Evolutionary conservation across 2,888 invertebrate species (phyloP), one percentile per base, ranked within the genome.

Genomic region (Drosophila yooni): DNA sequence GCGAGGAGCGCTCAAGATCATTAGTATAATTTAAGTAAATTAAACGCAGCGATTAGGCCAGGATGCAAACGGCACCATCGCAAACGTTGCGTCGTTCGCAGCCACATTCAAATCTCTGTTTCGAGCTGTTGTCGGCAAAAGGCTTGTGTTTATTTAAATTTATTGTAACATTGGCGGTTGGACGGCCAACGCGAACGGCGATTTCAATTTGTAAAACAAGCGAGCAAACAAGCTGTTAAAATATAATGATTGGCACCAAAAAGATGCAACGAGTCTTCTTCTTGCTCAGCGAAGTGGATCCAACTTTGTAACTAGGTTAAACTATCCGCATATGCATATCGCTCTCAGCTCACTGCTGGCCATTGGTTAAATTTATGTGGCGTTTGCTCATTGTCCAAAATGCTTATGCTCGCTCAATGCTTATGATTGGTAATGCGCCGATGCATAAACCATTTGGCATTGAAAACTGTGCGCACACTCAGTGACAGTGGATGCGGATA

Each of bases 21-120:
- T 91, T 91, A 91, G 89, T 89, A 91, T 91, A 91, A 91, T 91
- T 91, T 91, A 90, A 91, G 91, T 91, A 90, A 91, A 91, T 91
- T 91, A 91, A 91, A 91, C 90, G 91, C 84, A 84, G 81, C 90
- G 91, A 91, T 91, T 91, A 91, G 91, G 83, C 82, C 76, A 81
- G 86, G 88, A 88, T 88, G 82, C 83, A 81, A 78, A 83, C 79
- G 79, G 84, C 79, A 82, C 66, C 65, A 67, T 67, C 38, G 61
- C 68, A 66, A 57, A 43, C 57, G 43, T 31, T 29, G 57, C 70
- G 61, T 62, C 62, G 58, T 38, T 54, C 74, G 79, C 60, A 80
- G 48, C 29, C 65, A 53, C 59, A 62, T 18, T 36, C 76, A 72
- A 65, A 62, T 33, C 51, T 33, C 33, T 33, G 61, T 67, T 40